Base-by-base conservation (phyloP, 2,113 vertebrate species). In the Ochotona curzoniae region DNA sequence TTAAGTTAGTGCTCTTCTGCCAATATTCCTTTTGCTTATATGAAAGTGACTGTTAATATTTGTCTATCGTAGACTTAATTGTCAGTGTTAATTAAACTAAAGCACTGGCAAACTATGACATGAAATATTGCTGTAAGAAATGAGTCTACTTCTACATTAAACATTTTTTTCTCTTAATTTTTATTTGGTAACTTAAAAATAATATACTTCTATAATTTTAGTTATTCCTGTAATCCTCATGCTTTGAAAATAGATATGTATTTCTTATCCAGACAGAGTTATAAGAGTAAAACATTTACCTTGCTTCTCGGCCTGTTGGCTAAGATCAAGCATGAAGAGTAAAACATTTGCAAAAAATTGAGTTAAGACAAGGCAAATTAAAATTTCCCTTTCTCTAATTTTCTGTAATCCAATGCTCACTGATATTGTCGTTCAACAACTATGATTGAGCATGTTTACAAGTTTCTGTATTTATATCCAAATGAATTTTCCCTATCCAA, bases 371-470 rank as follows among this genome's bases (percentile, higher is more conserved):
- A 87, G 23, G 3, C 20, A 92, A 87, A 75, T 82, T 80, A 69
- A 95, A 83, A 83, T 82, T 83, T 70, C 11, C 79, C 79, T 76
- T 67, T 60, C 38, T 30, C 5, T 74, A 89, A 66, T 64, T 18
- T 88, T 88, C 18, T 85, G 9, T 83, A 83, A 60, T 82, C 32
- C 89, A 87, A 79, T 74, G 9, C 18, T 78, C 85, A 0, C 81
- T 84, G 47, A 3, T 14, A 69, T 85, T 80, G 92, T 93, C 30
- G 66, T 92, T 94, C 51, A 71, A 71, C 70, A 54, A 75, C 82
- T 78, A 15, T 49, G 3, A 11, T 69, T 79, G 4, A 80, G 5
- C 74, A 60, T 35, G 51, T 87, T 90, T 93, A 38, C 1, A 90
- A 83, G 25, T 76, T 73, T 87, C 30, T 10, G 18, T 5, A 57